Base-by-base conservation (phyloP, 2,888 invertebrate species). In the Allolobophora icterica region DNA sequence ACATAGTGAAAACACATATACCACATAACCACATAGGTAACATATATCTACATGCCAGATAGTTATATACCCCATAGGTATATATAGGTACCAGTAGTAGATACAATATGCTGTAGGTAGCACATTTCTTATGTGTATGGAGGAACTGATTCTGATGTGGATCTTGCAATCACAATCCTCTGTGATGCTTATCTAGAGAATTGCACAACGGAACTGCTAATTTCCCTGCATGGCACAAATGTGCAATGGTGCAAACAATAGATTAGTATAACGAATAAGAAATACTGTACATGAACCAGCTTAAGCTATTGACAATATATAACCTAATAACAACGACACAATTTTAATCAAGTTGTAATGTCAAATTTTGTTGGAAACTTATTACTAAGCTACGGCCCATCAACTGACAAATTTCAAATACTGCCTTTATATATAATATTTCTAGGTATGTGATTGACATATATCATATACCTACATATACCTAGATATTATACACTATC, bases 1-100 rank as follows among this genome's bases (percentile, higher is more conserved):
- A 71, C 71, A n/a, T 71, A n/a, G 71, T n/a, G 71, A 71, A n/a
- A n/a, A 71, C 71, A 71, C n/a, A 71, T 71, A 71, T 71, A n/a
- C 71, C 71, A 71, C 30, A 71, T n/a, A 71, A 71, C 71, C 71
- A 71, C 71, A 71, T n/a, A 71, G 8, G 13, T 71, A 71, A n/a
- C n/a, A 71, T n/a, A n/a, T 71, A 71, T 71, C 52, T 52, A 52
- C 24, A 52, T 24, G 52, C 52, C 71, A 71, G 71, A 71, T 71
- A 71, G 71, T 71, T 30, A 71, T n/a, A 71, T 71, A 71, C n/a
- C 71, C 8, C n/a, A 71, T 71, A 71, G 71, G 71, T 71, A 71
- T 71, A 71, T 71, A 71, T 71, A 71, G 8, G n/a, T n/a, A n/a
- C 8, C 30, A n/a, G n/a, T 71, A 71, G 52, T n/a, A n/a, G 30